Evolutionary conservation across 2,797 vertebrate species (phyloP).

Genomic region (Gambelia wislizenii): DNA sequence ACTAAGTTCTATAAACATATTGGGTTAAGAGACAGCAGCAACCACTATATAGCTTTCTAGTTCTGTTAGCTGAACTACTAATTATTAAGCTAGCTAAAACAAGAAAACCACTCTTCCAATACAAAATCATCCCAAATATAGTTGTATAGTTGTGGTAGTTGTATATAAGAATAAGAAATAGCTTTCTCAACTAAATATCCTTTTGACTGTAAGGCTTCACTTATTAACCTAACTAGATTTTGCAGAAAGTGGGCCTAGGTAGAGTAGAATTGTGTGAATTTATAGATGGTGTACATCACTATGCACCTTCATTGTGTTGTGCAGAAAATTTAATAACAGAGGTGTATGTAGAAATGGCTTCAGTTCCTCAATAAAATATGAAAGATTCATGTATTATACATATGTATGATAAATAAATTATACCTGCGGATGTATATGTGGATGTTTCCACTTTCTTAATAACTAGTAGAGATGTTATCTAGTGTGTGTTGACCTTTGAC

Average conservation of each 20-base stretch:
- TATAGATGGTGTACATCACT: conserved; percentile 55
- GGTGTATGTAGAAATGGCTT: conserved; percentile 71
- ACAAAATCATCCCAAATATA: conserved; percentile 28
- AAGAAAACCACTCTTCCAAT: conserved; percentile 28
- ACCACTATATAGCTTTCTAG: neutral
- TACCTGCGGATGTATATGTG: conserved; percentile 67
- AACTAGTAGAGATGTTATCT: conserved; percentile 68
- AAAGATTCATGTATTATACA: conserved; percentile 82
- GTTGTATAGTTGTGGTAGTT: conserved; percentile 21
- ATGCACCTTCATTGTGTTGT: conserved; percentile 38
- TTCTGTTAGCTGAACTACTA: neutral
- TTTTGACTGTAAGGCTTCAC: conserved; percentile 60
- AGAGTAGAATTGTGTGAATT: conserved; percentile 56
- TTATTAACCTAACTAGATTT: neutral
- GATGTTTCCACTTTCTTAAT: conserved; percentile 61
- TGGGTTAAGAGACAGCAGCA: neutral
- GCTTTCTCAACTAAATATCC: conserved; percentile 67
- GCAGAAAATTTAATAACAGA: conserved; percentile 75
- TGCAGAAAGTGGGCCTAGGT: conserved; percentile 63
- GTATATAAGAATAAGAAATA: conserved; percentile 66
- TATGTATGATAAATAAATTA: conserved; percentile 79
- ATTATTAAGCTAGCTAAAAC: neutral
- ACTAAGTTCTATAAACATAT: neutral
- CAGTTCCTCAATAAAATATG: conserved; percentile 72
- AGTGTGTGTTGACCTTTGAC: conserved; percentile 51